Evolutionary conservation across 2,888 invertebrate species (phyloP), one percentile per base, ranked within the genome.

Genomic region (Eucera pruinosa): DNA sequence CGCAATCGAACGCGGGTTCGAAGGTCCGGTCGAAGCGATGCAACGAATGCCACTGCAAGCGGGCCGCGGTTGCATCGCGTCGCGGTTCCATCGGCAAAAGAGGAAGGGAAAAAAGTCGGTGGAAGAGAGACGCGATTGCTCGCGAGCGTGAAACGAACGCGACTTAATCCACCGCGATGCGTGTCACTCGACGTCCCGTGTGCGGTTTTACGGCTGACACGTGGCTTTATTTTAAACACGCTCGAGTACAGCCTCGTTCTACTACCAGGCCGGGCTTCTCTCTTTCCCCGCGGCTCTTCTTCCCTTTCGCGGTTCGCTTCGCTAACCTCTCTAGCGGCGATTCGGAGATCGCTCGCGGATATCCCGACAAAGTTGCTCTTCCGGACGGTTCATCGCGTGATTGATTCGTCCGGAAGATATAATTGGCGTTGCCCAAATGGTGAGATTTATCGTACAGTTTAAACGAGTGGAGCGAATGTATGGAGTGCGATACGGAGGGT

Each of bases 151-250:
- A 79, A 83, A 73, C 70, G 73, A 60, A 68, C 79, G 80, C 84
- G 80, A 75, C 77, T 82, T 83, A 80, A 83, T 83, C 77, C 82
- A 79, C 52, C 75, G 62, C 79, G 79, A 77, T 77, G 76, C 79
- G 67, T 77, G 84, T 84, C 84, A 80, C 76, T 64, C 70, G 58
- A 41, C 48, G 68, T 64, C 15, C 66, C 55, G 61, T 30, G 45
- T 58, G 81, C 84, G 83, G 81, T 83, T 84, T 84, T 75, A 73
- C 69, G 57, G 64, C 62, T 36, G 79, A 71, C 79, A 61, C 75
- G 58, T 43, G 75, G 72, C 64, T 73, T 83, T 80, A 73, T 77
- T 82, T 80, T 70, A 76, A 80, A 83, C 67, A 45, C 41, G 65
- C 47, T 41, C 25, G 48, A 15, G 18, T 18, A 18, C 47, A 23